Evolutionary conservation across 2,888 invertebrate genomes (phyloP), one percentile per base, ranked within the genome.

Genomic region (Orthosia incerta): DNA sequence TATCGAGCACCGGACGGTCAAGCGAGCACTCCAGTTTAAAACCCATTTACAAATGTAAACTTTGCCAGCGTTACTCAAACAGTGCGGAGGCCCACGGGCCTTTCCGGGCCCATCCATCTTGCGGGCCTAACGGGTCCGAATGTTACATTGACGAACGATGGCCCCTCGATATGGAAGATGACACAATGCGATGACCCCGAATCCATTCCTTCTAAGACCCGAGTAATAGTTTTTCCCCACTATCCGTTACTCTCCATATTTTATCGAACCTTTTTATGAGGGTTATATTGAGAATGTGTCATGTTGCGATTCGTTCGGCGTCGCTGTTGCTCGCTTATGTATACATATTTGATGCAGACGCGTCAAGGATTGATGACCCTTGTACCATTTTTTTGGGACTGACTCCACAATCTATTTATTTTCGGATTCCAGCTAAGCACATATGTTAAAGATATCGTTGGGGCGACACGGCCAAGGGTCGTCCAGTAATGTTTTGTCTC

Each of bases 101-200:
- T 70, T 80, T 80, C 87, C 88, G 69, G 72, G 80, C 81, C 87
- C 90, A 94, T 94, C 93, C 92, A 93, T 95, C 94, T 93, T 92
- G 86, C 71, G 83, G 63, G 80, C 83, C 88, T 84, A 84, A 76
- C 87, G 88, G 90, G 78, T 86, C 88, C 88, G 85, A 87, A 87
- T 87, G 91, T 85, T 86, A 88, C 91, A 87, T 89, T 91, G 94
- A 94, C 93, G 93, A 90, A 92, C 92, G 93, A 92, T 92, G 91
- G 89, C 90, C 89, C 91, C 88, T 87, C 92, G 93, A 94, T 94
- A 94, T 92, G 91, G 87, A 89, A 93, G 93, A 94, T 93, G 95
- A 94, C 94, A 94, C 95, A 94, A 94, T 92, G 91, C 92, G 94
- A 94, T 95, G 94, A 93, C 94, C 95, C 94, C 92, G 89, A 91